Evolutionary conservation across 2,113 vertebrate genomes (phyloP), one percentile per base, ranked within the genome.

Genomic region (Nothobranchius kuhntae): DNA sequence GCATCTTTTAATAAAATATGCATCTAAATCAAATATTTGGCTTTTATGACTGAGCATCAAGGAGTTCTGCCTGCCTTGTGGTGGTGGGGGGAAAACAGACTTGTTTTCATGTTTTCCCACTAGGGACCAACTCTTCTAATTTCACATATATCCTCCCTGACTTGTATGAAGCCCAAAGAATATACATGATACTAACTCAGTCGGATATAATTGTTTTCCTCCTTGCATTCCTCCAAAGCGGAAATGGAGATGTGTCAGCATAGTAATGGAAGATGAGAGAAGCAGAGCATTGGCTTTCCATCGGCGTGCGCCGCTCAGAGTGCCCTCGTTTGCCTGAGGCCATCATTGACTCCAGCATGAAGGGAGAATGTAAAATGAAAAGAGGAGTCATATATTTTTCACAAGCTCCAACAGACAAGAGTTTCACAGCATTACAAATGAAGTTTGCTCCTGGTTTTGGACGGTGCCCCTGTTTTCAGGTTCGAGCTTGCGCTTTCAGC

Each of bases 371-470:
- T 87, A 83, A 89, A 90, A 89, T 87, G 82, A 90, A 91, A 91
- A 91, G 82, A 82, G 79, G 80, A 81, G 83, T 90, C 86, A 86
- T 91, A 85, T 88, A 87, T 91, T 91, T 91, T 91, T 91, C 80
- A 91, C 85, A 68, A 84, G 83, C 89, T 86, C 85, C 86, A 87
- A 87, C 84, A 86, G 86, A 88, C 83, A 79, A 78, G 86, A 89
- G 84, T 81, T 89, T 88, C 86, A 66, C 88, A 68, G 87, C 77
- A 86, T 86, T 85, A 81, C 78, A 85, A 89, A 87, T 86, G 75
- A 80, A 87, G 65, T 73, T 71, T 68, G 84, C 79, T 72, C 61
- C 64, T 55, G 58, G 75, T 78, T 86, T 88, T 74, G 75, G 73
- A 83, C 53, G 67, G 76, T 46, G 78, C 78, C 89, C 80, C 81